Conservation (phyloP, 2,888 invertebrate genomes). For the Caenorhabditis afra region DNA sequence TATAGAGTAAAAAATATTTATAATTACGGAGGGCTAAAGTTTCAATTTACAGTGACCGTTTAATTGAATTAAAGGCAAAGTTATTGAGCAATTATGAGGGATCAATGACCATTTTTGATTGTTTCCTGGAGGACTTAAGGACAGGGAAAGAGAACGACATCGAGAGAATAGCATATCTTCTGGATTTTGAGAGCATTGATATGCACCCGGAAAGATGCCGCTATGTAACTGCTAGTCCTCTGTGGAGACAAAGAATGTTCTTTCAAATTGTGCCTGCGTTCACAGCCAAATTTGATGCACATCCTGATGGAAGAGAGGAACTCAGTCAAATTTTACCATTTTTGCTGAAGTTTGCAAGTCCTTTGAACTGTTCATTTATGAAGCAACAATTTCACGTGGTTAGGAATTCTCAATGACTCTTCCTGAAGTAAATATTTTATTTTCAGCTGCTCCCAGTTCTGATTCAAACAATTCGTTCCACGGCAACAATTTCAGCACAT, state of each 20-base stretch:
- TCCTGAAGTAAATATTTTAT: no score
- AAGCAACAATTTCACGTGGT: constrained; percentile 46
- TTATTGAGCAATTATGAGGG: neutral
- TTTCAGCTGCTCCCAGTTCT: constrained; percentile 47
- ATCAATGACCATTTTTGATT: neutral
- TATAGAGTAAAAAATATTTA: neutral
- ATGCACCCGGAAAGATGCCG: constrained; percentile 36
- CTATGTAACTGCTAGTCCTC: constrained; percentile 31
- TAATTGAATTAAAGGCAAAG: constrained; percentile 18
- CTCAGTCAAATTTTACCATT: constrained; percentile 35
- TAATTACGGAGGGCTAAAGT: no score
- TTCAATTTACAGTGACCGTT: constrained; percentile 18
- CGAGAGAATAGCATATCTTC: constrained; percentile 21
- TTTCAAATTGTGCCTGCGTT: constrained; percentile 38
- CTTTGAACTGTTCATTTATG: constrained; percentile 23
- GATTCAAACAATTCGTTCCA: constrained; percentile 12
- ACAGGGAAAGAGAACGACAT: neutral
- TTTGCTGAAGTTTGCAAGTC: constrained; percentile 39
- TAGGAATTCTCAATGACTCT: neutral
- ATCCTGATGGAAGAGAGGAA: constrained; percentile 3
- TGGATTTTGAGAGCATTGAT: constrained; percentile 35
- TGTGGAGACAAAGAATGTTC: constrained; percentile 56
- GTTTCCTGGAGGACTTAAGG: neutral
- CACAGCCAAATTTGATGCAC: constrained; percentile 21
- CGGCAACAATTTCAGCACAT: constrained; percentile 8